Percentiles rank a stretch among this genome's conserved stretches.
phyloP scores from a whole-genome alignment of 2,797 vertebrate genomes.

The Notamacropus eugenii region DNA sequence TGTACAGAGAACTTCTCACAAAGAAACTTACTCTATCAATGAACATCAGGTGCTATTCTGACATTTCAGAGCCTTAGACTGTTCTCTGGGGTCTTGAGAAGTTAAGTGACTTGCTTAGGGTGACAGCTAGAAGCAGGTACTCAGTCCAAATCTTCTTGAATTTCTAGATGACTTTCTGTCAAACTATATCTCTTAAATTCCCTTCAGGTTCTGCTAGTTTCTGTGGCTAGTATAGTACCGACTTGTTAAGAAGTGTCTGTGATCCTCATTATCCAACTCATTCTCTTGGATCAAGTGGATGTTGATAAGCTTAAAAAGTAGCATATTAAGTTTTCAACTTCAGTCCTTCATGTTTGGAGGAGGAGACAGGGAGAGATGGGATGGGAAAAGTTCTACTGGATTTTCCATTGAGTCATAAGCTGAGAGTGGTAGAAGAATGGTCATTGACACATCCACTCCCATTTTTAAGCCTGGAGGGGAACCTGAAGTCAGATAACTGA shows the following conservation, averaged over 20 bases:
- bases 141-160: not conserved
- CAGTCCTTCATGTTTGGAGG: not conserved
- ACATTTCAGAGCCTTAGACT: not conserved
- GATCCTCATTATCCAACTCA: not conserved
- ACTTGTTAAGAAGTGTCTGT: not conserved
- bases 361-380: not conserved
- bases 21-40: not conserved
- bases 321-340: not conserved
- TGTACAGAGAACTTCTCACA: not conserved
- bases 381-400: not conserved
- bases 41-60: not conserved
- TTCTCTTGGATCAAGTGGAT: not conserved
- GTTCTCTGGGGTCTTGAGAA: not conserved
- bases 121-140: not conserved
- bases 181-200: not conserved
- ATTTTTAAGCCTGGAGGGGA: not conserved
- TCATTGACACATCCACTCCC: not conserved
- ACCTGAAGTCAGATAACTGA: not conserved
- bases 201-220: not conserved
- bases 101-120: not conserved
- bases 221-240: not conserved
- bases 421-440: not conserved
- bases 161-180: not conserved
- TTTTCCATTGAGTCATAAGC: not conserved
- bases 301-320: not conserved